Evolutionary conservation across 2,888 invertebrate species (phyloP), one percentile per base, ranked within the genome.

Genomic region (Tortricodes alternella): DNA sequence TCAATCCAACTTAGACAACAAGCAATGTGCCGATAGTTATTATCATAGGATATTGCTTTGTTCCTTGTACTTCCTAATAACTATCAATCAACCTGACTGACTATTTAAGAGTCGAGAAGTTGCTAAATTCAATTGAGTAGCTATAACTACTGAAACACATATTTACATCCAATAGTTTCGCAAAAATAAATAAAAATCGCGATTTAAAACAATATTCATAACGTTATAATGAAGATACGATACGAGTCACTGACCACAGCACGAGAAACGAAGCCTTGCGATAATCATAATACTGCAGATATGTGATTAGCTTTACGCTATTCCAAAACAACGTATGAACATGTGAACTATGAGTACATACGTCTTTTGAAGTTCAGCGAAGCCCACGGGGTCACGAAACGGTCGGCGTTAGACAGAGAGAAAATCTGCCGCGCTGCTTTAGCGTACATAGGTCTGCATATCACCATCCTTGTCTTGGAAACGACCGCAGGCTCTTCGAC

Each of bases 241-340:
- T 73, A 69, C 74, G 73, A 86, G 86, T 83, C 87, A 85, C 77
- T 87, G 89, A 88, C 89, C 88, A 89, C 81, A 81, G 70, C 80
- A 82, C 80, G 79, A 83, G 85, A 77, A 83, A 83, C 82, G 80
- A 81, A 83, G 80, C 72, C 82, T 80, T 76, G 86, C 83, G 86
- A 88, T 89, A 85, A 89, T 89, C 87, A 87, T 87, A 89, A 89
- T 86, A 87, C 79, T 84, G 89, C 86, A 88, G 89, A 89, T 89
- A 89, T 88, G 87, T 89, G 89, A 89, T 89, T 89, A 89, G 84
- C 79, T 48, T 27, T 19, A 21, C 19, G 2, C n/a, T 19, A 35
- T 19, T 15, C 35, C 21, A 41, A 41, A 55, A 55, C 41, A 29
- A 27, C 48, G 2, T 35, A 49, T 1, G 21, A 35, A 41, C 27